Percentiles rank a stretch among this genome's conserved stretches.
Evolutionary conservation across 2,888 invertebrate genomes (phyloP).

Genomic region (Brenthis daphne): DNA sequence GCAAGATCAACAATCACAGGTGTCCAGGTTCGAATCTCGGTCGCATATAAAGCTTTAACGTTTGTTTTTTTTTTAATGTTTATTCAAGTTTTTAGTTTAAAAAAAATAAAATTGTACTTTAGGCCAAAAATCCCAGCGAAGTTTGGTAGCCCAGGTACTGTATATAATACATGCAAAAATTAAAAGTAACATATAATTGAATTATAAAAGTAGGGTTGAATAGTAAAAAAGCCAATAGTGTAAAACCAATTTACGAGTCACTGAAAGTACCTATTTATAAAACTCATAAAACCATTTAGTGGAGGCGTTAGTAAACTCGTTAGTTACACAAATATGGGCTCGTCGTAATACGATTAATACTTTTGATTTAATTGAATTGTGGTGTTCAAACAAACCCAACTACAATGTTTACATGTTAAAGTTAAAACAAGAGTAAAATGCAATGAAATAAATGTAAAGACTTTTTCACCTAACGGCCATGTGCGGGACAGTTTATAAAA

Average conservation of each 20-base stretch:
- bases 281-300: conserved; percentile 21
- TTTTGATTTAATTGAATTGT: conserved; percentile 26
- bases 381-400: conserved; percentile 14
- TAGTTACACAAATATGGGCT: conserved; percentile 27
- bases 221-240: background rate
- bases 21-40: too few relatives aligned
- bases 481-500: too few relatives aligned
- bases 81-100: too few relatives aligned
- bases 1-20: too few relatives aligned
- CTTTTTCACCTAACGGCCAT: too few relatives aligned
- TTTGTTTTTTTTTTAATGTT: too few relatives aligned
- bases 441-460: background rate
- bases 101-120: too few relatives aligned
- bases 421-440: background rate
- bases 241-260: background rate
- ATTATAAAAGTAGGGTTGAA: background rate
- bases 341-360: conserved; percentile 33
- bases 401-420: conserved; percentile 1
- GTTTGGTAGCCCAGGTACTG: too few relatives aligned
- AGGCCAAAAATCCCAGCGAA: too few relatives aligned
- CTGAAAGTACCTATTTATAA: conserved; percentile 10
- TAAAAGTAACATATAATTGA: too few relatives aligned
- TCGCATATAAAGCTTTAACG: too few relatives aligned
- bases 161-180: too few relatives aligned
- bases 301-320: conserved; percentile 29